Base-by-base conservation (phyloP, 2,888 invertebrate species). In the Leptopterna dolabrata region DNA sequence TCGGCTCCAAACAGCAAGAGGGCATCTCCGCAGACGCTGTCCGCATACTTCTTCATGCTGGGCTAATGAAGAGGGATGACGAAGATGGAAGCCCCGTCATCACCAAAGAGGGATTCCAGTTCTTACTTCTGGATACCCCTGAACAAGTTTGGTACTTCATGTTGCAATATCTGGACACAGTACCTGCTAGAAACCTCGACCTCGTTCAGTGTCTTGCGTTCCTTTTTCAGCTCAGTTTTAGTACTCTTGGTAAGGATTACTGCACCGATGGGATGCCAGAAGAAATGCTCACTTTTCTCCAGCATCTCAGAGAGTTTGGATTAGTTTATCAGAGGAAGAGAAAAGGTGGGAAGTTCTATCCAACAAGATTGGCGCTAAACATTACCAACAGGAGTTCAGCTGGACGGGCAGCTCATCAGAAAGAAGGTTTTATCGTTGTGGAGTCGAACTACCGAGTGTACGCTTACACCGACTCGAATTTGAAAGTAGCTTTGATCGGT, bases 81-180 rank as follows among this genome's bases (percentile, higher is more conserved):
- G 95, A 95, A 43, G 96, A 97, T 91, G 95, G 96, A 0, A 96
- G 95, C 89, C 96, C 95, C 0, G 95, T 96, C 19, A 99, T 99
- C 89, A 99, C 99, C 0, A 95, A 97, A 89, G 96, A 97, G 89
- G 99, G 99, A 0, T 99, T 99, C 92, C 99, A 99, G 92, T 99
- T 99, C 92, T 93, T 99, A 27, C 93, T 99, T 29, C 93, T 99
- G 88, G 98, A 98, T 91, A 97, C 98, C 0, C 95, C 97, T 13
- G 96, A 97, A 73, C 98, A 98, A 93, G 96, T 99, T 55, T 99
- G 99, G 99, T 96, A 98, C 92, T 99, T 99, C 92, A 95, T 99
- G 91, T 94, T 99, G 36, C 98, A 98, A 92, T 99, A 99, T 92
- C 93, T 99, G 89, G 97, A 98, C 91, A 98, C 98, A 0, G 97